Conservation (phyloP, 2,113 vertebrate species). For the Neolamprologus fasciatus region DNA sequence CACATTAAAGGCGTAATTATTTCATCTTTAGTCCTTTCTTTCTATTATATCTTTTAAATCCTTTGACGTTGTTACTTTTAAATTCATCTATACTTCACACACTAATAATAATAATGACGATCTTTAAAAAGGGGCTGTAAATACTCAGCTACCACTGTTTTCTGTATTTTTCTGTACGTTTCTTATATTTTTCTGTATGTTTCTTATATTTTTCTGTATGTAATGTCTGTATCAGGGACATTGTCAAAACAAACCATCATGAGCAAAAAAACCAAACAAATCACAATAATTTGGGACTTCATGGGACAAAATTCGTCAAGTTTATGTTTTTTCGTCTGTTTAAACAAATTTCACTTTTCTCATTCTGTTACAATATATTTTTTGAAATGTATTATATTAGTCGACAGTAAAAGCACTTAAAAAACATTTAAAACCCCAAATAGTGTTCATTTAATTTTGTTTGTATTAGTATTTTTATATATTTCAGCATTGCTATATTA, state of each 20-base stretch:
- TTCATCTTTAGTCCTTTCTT: neutral
- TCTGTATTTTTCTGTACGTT: neutral
- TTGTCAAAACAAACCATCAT: accelerated
- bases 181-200: neutral
- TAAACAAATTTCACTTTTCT: neutral
- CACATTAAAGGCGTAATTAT: neutral
- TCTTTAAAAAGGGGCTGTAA: neutral
- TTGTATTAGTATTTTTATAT: neutral
- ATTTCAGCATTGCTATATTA: accelerated
- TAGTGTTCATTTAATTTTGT: neutral
- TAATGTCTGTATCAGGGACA: neutral
- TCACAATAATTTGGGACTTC: neutral
- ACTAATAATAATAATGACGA: accelerated
- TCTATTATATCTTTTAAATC: neutral
- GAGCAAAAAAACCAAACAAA: accelerated
- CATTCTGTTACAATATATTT: accelerated
- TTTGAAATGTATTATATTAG: neutral
- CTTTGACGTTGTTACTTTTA: neutral
- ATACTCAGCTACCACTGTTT: neutral
- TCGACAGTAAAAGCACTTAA: neutral
- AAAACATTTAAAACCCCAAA: neutral
- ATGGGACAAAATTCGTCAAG: neutral
- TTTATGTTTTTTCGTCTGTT: neutral
- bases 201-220: neutral
- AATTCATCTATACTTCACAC: neutral